Percentiles rank a stretch among this genome's conserved stretches.
Evolutionary conservation across 2,113 vertebrate genomes (phyloP).

Genomic region (Centrocercus urophasianus): DNA sequence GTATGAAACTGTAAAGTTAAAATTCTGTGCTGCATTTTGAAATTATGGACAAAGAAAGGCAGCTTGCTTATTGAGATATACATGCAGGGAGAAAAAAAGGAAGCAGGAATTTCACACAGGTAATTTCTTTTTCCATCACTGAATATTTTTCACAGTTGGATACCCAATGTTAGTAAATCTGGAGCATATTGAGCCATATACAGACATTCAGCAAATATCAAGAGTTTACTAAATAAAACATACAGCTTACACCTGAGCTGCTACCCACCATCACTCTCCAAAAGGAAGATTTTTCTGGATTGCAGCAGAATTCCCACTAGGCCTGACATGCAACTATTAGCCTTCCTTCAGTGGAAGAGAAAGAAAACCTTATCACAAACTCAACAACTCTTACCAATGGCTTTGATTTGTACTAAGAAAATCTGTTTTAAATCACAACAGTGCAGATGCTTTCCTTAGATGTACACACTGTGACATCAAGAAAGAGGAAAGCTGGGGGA

Average conservation of each 20-base stretch:
- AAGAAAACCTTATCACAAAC: not conserved
- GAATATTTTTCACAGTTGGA: conserved; percentile 44
- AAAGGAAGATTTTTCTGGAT: not conserved
- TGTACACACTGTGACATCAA: not conserved
- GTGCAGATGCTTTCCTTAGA: not conserved
- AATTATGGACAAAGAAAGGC: not conserved
- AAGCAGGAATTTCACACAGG: not conserved
- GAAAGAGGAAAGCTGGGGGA: not conserved
- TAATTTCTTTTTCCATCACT: conserved; percentile 1
- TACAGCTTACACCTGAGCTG: not conserved
- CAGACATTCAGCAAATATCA: not conserved
- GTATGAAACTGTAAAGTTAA: not conserved
- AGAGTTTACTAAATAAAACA: conserved; percentile 24
- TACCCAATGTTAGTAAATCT: not conserved
- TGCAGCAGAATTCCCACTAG: not conserved
- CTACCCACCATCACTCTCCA: conserved; percentile 40
- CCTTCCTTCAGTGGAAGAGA: not conserved
- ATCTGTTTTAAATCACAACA: not conserved
- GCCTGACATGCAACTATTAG: not conserved
- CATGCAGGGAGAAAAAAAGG: not conserved
- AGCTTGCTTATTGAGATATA: not conserved
- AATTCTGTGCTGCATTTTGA: not conserved
- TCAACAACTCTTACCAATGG: not conserved
- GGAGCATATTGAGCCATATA: conserved; percentile 17
- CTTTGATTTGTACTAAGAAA: not conserved